Percentiles rank a stretch among this genome's conserved stretches.
These are phyloP conservation scores for Tenualosa thibaudeaui DNA, from an alignment of 2,797 vertebrate genomes.

Conservation along the genomic window DNA sequence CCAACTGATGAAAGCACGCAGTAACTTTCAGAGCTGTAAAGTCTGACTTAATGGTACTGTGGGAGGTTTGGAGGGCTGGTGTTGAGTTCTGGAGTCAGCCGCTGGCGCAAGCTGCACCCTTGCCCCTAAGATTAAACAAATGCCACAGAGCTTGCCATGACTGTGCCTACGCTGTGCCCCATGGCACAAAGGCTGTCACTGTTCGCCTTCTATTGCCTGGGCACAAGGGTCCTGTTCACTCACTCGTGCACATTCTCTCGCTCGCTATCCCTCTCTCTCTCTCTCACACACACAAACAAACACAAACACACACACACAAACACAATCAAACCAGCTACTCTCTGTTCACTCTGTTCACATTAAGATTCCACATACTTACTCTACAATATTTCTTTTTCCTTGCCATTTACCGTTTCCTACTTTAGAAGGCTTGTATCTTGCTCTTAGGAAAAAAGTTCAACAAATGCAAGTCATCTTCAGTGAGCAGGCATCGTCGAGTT, in stretches of 20 bases:
- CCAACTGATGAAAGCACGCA: background rate
- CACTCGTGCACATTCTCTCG: too few species aligned
- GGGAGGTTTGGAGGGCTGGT: background rate
- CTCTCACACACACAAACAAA: too few species aligned
- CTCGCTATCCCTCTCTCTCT: too few species aligned
- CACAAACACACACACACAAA: too few species aligned
- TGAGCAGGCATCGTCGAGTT: too few species aligned
- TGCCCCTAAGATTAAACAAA: conserved; percentile 34
- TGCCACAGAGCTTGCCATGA: conserved; percentile 30
- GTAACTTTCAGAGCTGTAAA: background rate
- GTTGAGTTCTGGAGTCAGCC: background rate
- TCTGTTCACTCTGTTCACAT: background rate
- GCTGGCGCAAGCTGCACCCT: background rate
- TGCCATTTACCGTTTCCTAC: too few species aligned
- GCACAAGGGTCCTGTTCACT: background rate
- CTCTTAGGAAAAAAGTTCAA: too few species aligned
- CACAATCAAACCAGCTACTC: too few species aligned
- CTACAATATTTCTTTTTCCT: background rate
- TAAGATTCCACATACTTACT: background rate
- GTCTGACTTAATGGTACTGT: background rate
- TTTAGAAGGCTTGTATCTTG: too few species aligned
- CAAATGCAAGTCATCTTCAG: too few species aligned
- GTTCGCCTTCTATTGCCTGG: conserved; percentile 19
- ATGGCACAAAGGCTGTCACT: conserved; percentile 32
- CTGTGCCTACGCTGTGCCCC: conserved; percentile 34